These are phyloP conservation scores for Pelodytes ibericus DNA, from an alignment of 2,797 vertebrate species.

Conservation along the genomic window DNA sequence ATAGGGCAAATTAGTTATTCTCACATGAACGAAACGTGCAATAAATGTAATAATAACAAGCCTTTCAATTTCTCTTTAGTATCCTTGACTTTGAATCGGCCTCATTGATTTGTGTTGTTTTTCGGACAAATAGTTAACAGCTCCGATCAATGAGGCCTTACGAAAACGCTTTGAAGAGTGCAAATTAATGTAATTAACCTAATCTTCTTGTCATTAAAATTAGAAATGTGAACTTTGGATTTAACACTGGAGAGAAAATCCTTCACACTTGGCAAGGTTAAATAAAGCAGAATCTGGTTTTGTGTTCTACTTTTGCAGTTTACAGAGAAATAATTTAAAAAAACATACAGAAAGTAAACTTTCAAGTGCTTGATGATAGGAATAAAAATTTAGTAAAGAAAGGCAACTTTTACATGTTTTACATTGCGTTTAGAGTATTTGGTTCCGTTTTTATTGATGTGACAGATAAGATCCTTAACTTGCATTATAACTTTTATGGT, in stretches of 20 bases:
- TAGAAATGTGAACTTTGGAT: background rate
- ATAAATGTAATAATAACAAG: background rate
- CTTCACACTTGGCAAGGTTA: background rate
- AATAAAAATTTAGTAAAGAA: background rate
- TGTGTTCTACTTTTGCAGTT: background rate
- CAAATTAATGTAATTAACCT: conserved; percentile 21
- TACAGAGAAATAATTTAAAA: background rate
- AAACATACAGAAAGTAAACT: background rate
- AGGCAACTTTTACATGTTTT: background rate
- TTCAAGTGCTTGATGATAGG: background rate
- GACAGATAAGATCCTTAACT: no score
- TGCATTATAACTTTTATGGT: no score
- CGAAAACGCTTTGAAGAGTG: conserved; percentile 18
- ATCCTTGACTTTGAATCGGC: background rate
- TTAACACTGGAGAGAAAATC: background rate
- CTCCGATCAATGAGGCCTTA: conserved; percentile 9
- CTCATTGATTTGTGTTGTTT: background rate
- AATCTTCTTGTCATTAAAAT: background rate
- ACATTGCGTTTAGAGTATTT: background rate
- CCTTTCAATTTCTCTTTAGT: background rate
- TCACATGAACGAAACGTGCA: background rate
- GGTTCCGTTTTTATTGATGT: no score
- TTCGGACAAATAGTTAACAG: background rate
- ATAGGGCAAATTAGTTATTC: background rate
- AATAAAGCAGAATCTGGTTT: background rate